Evolutionary conservation across 2,888 invertebrate species (phyloP), one percentile per base, ranked within the genome.

Genomic region (Cataglyphis altisquamis): DNA sequence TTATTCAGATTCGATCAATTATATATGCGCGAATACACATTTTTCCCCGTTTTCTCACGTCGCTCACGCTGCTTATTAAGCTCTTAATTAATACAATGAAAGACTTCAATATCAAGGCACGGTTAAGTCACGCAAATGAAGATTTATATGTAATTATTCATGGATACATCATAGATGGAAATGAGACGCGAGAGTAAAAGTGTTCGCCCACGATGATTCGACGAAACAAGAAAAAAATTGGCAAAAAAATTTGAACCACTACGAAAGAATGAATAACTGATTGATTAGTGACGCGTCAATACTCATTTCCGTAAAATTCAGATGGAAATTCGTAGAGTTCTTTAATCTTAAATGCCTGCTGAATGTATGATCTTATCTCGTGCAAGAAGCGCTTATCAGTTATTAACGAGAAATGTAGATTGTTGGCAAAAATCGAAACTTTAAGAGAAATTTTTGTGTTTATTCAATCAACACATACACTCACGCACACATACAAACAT

Each of bases 41-140:
- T 80, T 72, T 80, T 70, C 45, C 45, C 45, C 72, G 78, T 72
- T 60, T 78, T 60, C 25, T 32, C 55, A 21, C 70, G 72, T 78
- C 68, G 60, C 25, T 80, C 78, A 80, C 72, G 57, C 72, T 60
- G 60, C 45, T 80, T 72, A 80, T 80, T 80, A 80, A 80, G 78
- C 72, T 72, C 78, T 80, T 80, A 80, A 80, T 80, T 80, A 72
- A 80, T 80, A 60, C 78, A 60, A 70, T 45, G 78, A 72, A 60
- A 72, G 72, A 80, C 78, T 64, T 63, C 75, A 52, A 73, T 78
- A 60, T 32, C 57, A 45, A 18, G 77, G 57, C 68, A 55, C 78
- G 78, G 60, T 80, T 60, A 70, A 80, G 78, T 70, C 78, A 70
- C 78, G 70, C 78, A 70, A 70, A 60, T 80, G 70, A 80, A 70